phyloP scores from a whole-genome alignment of 2,888 invertebrate species.

The Oligia strigilis region DNA sequence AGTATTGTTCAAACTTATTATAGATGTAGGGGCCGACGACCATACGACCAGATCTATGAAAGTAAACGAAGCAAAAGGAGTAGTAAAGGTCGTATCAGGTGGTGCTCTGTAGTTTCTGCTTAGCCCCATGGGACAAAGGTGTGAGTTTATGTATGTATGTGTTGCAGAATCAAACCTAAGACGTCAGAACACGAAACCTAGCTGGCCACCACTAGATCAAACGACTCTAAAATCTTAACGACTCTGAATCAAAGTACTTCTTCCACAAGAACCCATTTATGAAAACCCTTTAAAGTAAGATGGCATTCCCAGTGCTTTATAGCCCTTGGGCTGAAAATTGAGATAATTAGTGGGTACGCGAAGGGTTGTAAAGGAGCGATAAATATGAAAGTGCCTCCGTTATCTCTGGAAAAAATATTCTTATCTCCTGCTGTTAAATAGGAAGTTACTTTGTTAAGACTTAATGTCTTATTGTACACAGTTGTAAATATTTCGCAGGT shows the following conservation, averaged over 20 bases:
- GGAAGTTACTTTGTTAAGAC: not conserved
- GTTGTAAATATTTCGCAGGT: not conserved
- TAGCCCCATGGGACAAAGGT: not conserved
- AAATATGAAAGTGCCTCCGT: conserved; percentile 24
- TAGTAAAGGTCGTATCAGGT: no score
- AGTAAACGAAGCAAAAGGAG: not conserved
- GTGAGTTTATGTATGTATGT: not conserved
- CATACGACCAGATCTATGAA: not conserved
- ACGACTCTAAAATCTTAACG: not conserved
- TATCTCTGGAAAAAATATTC: conserved; percentile 5
- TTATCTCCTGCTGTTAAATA: not conserved
- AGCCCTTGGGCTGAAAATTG: conserved; percentile 38
- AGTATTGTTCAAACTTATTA: not conserved
- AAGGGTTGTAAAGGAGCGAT: conserved; percentile 34
- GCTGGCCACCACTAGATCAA: not conserved
- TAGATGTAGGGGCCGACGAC: not conserved
- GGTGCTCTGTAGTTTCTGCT: not conserved
- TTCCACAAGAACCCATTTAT: conserved; percentile 37
- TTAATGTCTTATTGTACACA: not conserved
- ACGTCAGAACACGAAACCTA: not conserved
- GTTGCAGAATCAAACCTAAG: not conserved
- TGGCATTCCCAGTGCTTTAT: conserved; percentile 46
- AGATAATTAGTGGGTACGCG: conserved; percentile 49
- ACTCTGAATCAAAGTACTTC: not conserved
- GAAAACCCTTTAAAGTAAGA: conserved; percentile 15